A percentile compares a stretch with the other conserved stretches of the same genome.
Evolutionary conservation across 2,797 vertebrate species (phyloP).

Genomic region (Malurus splendens): DNA sequence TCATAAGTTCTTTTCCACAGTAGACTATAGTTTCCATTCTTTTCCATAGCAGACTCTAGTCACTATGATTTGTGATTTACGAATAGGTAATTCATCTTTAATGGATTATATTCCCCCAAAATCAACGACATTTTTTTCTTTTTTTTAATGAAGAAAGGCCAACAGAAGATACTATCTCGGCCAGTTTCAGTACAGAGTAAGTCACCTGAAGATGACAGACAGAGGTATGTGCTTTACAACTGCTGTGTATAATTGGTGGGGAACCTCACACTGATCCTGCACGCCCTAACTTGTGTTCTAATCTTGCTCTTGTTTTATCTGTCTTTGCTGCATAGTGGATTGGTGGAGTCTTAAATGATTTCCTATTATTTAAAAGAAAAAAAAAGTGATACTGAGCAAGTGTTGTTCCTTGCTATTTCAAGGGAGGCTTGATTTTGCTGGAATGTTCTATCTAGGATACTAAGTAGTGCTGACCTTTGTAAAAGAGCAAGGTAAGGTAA

Average conservation of each 20-base stretch:
- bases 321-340: neutral
- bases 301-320: neutral
- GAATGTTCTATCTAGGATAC: neutral
- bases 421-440: neutral
- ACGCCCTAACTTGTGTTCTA: neutral
- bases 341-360: neutral
- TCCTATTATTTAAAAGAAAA: neutral
- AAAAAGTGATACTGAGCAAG: neutral
- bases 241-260: neutral
- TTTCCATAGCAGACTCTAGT: neutral
- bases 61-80: neutral
- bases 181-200: conserved; percentile 69
- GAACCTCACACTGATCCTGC: neutral
- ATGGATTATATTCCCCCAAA: neutral
- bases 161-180: conserved; percentile 75
- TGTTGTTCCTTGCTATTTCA: neutral
- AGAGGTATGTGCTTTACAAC: conserved; percentile 68
- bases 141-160: conserved; percentile 73
- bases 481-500: neutral
- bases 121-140: neutral
- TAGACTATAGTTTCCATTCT: neutral
- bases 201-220: conserved; percentile 58
- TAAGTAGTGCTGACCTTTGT: neutral
- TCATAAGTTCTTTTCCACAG: neutral
- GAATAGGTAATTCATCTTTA: neutral